phyloP scores from a whole-genome alignment of 2,797 vertebrate genomes.

The Gymnoscopelus braueri region DNA sequence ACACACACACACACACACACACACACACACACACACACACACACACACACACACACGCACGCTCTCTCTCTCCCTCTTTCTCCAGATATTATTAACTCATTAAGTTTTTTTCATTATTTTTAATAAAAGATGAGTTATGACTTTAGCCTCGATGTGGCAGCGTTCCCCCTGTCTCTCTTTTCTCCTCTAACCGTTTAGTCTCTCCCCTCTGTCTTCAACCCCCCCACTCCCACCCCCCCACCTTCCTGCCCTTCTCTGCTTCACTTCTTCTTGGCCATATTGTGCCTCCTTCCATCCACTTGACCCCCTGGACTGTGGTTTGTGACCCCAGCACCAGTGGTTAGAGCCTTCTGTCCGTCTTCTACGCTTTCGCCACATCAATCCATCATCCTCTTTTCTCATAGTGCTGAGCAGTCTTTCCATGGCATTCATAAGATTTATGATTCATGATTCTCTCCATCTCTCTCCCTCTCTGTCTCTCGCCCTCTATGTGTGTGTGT shows the following conservation, averaged over 20 bases:
- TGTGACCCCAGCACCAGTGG: constrained; percentile 60
- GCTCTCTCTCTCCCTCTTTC: constrained; percentile 71
- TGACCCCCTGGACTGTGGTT: constrained; percentile 69
- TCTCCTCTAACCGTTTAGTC: neutral
- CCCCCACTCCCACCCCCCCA: constrained; percentile 25
- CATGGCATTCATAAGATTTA: constrained; percentile 82
- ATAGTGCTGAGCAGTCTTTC: constrained; percentile 75
- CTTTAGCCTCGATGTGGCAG: constrained; percentile 79
- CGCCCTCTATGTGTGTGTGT: constrained; percentile 26
- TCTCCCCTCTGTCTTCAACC: constrained; percentile 28
- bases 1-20: too few relatives aligned
- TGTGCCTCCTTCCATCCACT: constrained; percentile 62
- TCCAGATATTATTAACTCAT: constrained; percentile 83
- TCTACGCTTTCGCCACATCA: constrained; percentile 61
- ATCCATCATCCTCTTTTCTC: constrained; percentile 78
- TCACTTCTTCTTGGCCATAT: constrained; percentile 65
- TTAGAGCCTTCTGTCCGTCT: constrained; percentile 73
- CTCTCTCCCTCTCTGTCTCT: constrained; percentile 21
- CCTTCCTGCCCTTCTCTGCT: constrained; percentile 17
- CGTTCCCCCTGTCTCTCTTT: constrained; percentile 39
- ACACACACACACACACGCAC: neutral
- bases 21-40: too few relatives aligned
- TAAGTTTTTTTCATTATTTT: constrained; percentile 83
- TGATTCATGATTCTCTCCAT: constrained; percentile 74
- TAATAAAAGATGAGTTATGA: constrained; percentile 85